Conservation (phyloP, 1,140 invertebrate species). For the Dreissena rostriformis region DNA sequence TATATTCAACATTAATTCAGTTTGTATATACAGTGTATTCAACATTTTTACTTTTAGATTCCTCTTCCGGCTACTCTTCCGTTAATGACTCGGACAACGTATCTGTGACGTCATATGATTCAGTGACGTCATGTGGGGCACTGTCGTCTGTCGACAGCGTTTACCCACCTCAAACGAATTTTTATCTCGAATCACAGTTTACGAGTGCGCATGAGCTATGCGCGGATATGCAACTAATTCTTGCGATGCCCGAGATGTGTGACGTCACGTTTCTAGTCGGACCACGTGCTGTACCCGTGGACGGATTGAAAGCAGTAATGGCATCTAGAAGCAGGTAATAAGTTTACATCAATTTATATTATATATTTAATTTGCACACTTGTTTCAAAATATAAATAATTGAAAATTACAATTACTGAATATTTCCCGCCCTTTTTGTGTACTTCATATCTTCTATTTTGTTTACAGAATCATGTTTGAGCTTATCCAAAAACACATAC, state of each 20-base stretch:
- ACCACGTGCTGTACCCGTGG: constrained; percentile 95
- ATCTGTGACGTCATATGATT: neutral
- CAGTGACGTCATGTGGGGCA: neutral
- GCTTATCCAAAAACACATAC: constrained; percentile 53
- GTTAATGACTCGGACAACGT: constrained; percentile 14
- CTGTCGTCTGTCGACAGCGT: neutral
- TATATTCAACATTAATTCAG: too few relatives aligned
- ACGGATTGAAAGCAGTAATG: constrained; percentile 95
- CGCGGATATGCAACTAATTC: constrained; percentile 61
- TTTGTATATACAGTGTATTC: too few relatives aligned
- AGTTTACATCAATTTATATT: neutral
- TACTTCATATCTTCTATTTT: neutral
- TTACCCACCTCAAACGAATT: neutral
- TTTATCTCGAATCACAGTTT: constrained; percentile 6
- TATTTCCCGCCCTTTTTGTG: neutral
- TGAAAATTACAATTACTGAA: too few relatives aligned
- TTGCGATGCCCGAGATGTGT: constrained; percentile 96
- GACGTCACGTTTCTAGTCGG: constrained; percentile 98
- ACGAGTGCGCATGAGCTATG: constrained; percentile 49
- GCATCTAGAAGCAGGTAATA: constrained; percentile 92
- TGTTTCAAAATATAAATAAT: too few relatives aligned
- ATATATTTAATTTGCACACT: neutral
- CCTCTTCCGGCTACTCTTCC: constrained; percentile 22
- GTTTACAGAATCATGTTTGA: constrained; percentile 61
- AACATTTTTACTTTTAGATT: constrained; percentile 21